These are phyloP conservation scores for Pogonocichla stellata DNA, from an alignment of 2,113 vertebrate genomes.

Conservation along the genomic window DNA sequence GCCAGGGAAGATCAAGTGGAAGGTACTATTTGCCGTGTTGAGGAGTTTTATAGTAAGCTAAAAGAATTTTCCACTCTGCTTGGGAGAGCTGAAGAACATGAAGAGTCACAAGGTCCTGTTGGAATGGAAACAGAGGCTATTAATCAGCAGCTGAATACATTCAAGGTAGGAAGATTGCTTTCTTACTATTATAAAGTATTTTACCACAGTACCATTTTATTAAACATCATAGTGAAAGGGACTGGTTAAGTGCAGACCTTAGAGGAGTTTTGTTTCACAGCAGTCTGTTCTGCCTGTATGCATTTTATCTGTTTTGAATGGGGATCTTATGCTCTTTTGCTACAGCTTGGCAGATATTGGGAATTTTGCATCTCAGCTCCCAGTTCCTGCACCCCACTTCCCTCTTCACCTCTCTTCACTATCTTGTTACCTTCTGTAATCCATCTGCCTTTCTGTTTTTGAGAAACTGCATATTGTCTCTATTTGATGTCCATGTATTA, in stretches of 20 bases:
- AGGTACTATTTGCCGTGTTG: slow-evolving; percentile 75
- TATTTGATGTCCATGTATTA: background rate
- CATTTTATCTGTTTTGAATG: background rate
- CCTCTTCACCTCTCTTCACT: background rate
- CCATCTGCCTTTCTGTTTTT: background rate
- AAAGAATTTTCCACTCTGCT: slow-evolving; percentile 78
- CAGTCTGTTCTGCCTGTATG: background rate
- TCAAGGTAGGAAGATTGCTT: slow-evolving; percentile 84
- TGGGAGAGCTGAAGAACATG: slow-evolving; percentile 79
- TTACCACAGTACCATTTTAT: background rate
- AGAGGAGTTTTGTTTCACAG: background rate
- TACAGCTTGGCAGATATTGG: rapidly evolving
- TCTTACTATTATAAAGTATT: background rate
- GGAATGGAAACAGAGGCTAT: slow-evolving; percentile 94
- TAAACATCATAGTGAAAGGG: background rate
- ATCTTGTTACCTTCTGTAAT: background rate
- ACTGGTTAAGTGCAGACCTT: background rate
- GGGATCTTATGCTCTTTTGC: background rate
- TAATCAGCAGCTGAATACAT: slow-evolving; percentile 90
- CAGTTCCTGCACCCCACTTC: background rate
- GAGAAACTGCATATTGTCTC: background rate
- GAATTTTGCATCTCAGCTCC: background rate
- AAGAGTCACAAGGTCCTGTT: slow-evolving; percentile 89
- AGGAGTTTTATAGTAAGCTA: slow-evolving; percentile 84
- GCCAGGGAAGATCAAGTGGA: slow-evolving; percentile 84